Evolutionary conservation across 2,888 invertebrate genomes (phyloP).

Genomic region (Drosophila longiperda): DNA sequence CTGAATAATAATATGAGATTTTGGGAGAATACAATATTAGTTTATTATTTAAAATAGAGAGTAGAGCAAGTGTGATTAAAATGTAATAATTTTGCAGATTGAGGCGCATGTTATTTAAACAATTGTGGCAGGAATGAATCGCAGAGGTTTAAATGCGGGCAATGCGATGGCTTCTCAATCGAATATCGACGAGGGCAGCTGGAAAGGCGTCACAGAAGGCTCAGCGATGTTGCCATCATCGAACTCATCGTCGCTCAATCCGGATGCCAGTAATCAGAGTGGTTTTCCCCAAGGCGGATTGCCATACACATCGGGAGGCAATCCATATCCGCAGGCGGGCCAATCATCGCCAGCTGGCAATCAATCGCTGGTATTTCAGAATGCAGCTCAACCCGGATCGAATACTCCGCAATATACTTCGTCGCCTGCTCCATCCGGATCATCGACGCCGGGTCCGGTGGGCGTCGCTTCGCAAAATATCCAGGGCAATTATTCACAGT

Average conservation of each 20-base stretch:
- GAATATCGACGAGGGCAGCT: constrained; percentile 92
- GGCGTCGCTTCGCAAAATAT: constrained; percentile 88
- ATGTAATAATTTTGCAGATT: constrained; percentile 38
- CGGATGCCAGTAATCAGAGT: constrained; percentile 88
- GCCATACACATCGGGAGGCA: constrained; percentile 86
- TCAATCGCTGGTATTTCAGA: constrained; percentile 87
- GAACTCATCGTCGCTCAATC: constrained; percentile 87
- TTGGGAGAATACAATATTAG: not conserved
- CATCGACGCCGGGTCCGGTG: constrained; percentile 92
- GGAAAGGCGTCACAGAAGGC: constrained; percentile 92
- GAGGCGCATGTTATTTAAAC: constrained; percentile 64
- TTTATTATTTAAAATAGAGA: not conserved
- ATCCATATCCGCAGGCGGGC: constrained; percentile 89
- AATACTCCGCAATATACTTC: constrained; percentile 94
- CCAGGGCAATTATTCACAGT: constrained; percentile 86
- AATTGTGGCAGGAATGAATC: constrained; percentile 90
- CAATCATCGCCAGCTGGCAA: constrained; percentile 91
- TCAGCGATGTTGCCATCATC: constrained; percentile 87
- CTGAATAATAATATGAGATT: not conserved
- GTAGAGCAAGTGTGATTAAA: constrained; percentile 1
- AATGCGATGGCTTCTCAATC: constrained; percentile 89
- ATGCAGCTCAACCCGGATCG: constrained; percentile 90
- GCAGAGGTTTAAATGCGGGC: constrained; percentile 87
- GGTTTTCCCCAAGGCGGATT: constrained; percentile 86
- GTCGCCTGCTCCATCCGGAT: constrained; percentile 93